Percentiles rank a stretch among this genome's conserved stretches.
Evolutionary conservation across 2,888 invertebrate species (phyloP).

Genomic region (Melipona beecheii): DNA sequence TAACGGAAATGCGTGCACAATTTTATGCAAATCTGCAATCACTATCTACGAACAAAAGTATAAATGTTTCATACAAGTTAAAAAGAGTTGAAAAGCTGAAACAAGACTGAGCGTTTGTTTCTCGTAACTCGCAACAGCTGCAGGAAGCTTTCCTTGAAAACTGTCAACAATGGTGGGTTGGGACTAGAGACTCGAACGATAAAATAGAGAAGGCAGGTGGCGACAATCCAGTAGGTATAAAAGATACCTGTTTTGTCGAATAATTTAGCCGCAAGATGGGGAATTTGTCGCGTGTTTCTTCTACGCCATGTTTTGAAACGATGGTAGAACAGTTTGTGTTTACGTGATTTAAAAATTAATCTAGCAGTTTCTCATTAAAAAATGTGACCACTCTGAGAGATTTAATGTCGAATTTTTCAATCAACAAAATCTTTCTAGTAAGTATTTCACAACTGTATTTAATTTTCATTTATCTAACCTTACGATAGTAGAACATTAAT

Average conservation of each 20-base stretch:
- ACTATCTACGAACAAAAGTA: background rate
- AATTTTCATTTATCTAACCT: conserved; percentile 4
- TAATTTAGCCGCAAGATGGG: background rate
- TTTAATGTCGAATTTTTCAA: background rate
- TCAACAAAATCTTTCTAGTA: too few relatives aligned
- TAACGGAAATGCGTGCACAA: conserved; percentile 1
- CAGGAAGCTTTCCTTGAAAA: conserved; percentile 48
- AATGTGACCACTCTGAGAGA: background rate
- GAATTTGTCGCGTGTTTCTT: background rate
- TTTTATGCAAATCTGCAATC: background rate
- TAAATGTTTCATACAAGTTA: background rate
- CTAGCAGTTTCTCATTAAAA: background rate
- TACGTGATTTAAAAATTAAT: background rate
- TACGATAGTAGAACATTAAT: too few relatives aligned
- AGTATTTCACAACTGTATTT: background rate
- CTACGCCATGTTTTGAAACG: background rate
- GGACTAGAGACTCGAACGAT: conserved; percentile 22
- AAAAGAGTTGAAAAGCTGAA: conserved; percentile 27
- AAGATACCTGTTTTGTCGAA: background rate
- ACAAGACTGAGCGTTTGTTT: conserved; percentile 45
- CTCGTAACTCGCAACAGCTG: conserved; percentile 49
- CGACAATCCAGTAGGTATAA: background rate
- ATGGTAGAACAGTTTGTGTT: background rate
- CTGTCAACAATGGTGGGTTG: conserved; percentile 60
- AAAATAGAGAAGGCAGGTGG: conserved; percentile 24